Percentiles rank a stretch among this genome's conserved stretches.
Evolutionary conservation across 1,140 invertebrate genomes (phyloP).

Genomic region (Drosophila virilis): DNA sequence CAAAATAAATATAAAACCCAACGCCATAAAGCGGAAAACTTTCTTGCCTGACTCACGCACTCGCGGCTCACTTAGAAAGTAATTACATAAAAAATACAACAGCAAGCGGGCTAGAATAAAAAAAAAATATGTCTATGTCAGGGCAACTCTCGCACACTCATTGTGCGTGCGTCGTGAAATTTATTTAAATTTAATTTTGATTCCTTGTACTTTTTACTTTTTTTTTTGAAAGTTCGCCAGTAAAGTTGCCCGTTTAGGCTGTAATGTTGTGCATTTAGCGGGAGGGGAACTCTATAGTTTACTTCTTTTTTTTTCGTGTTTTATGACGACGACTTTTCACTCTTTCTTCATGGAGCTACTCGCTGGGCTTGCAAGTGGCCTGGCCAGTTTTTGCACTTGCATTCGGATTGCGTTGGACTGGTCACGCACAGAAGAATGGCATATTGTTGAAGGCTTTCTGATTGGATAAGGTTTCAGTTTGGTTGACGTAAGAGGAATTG

Average conservation of each 20-base stretch:
- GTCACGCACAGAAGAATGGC: constrained; percentile 58
- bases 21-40: constrained; percentile 73
- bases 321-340: constrained; percentile 62
- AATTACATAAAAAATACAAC: constrained; percentile 73
- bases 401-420: constrained; percentile 20
- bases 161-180: constrained; percentile 71
- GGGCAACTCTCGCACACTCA: constrained; percentile 32
- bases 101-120: constrained; percentile 22
- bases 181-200: constrained; percentile 82
- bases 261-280: constrained; percentile 20
- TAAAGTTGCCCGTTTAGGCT: constrained; percentile 15
- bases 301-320: constrained; percentile 20
- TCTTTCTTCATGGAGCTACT: constrained; percentile 25
- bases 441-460: constrained; percentile 16
- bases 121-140: constrained; percentile 6
- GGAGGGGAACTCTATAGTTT: not conserved
- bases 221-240: constrained; percentile 19
- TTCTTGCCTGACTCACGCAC: constrained; percentile 73
- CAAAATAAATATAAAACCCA: constrained; percentile 27
- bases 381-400: constrained; percentile 36
- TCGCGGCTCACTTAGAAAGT: constrained; percentile 70
- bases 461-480: constrained; percentile 4
- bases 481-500: no score
- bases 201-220: constrained; percentile 60
- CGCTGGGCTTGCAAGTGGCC: not conserved